These are phyloP conservation scores for Turritopsis dohrnii DNA, from an alignment of 30 jellyfish, hydroid and myxozoan species.

Conservation along the genomic window DNA sequence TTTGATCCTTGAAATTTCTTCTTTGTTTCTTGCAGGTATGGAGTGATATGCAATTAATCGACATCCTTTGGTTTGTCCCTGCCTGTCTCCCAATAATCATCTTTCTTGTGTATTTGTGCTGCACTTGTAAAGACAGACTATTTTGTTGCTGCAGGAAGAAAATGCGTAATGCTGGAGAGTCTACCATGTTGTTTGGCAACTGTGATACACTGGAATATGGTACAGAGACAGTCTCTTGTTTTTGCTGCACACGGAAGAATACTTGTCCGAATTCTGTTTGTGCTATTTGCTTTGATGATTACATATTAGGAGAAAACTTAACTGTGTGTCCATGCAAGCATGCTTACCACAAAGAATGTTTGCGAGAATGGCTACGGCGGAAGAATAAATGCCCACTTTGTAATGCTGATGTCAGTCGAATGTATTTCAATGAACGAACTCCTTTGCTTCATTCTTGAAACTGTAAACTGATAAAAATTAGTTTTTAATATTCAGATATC, in stretches of 20 bases:
- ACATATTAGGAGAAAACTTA: constrained; percentile 3
- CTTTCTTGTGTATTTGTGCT: not conserved
- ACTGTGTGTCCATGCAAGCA: constrained; percentile 17
- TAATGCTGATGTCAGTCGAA: not conserved
- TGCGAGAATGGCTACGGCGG: not conserved
- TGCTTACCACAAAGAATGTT: constrained; percentile 13
- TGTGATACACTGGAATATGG: not conserved
- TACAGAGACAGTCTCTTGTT: not conserved
- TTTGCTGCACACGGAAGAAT: not conserved
- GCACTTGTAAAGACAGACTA: not conserved
- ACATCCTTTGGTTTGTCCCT: not conserved
- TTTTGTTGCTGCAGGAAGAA: not conserved
- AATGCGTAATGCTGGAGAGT: not conserved
- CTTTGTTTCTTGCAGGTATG: too few species aligned
- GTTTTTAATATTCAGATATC: not conserved
- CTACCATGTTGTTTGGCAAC: not conserved
- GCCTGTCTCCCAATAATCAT: not conserved
- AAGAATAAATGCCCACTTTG: constrained; percentile 24
- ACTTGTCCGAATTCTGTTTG: constrained; percentile 6
- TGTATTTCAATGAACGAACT: not conserved
- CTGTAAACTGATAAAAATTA: too few species aligned
- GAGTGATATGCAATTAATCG: too few species aligned
- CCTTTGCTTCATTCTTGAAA: not conserved
- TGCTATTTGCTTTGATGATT: constrained; percentile 24
- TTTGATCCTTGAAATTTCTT: too few species aligned